A percentile compares a stretch with the other conserved stretches of the same genome.
These are phyloP conservation scores for Hololepta plana DNA, from an alignment of 2,888 invertebrate genomes.

Conservation along the genomic window DNA sequence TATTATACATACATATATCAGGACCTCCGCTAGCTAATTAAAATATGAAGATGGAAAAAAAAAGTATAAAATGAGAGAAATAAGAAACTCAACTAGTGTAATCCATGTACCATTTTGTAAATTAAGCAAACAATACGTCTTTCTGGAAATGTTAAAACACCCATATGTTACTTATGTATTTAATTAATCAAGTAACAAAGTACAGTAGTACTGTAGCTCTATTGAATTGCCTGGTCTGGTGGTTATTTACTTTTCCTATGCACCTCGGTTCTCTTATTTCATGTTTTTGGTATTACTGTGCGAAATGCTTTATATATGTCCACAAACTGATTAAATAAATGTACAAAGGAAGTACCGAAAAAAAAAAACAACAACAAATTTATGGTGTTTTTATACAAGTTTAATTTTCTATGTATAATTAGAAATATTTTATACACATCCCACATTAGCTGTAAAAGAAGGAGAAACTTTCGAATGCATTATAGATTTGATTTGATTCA, in stretches of 20 bases:
- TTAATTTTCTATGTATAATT: conserved; percentile 29
- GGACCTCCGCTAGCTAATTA: conserved; percentile 23
- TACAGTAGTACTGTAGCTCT: conserved; percentile 19
- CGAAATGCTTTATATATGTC: conserved; percentile 37
- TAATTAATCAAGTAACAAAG: conserved; percentile 18
- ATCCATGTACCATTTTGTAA: conserved; percentile 31
- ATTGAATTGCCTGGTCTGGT: conserved; percentile 21
- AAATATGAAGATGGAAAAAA: too few species aligned
- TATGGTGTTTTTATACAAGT: conserved; percentile 30
- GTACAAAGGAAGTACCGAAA: conserved; percentile 34
- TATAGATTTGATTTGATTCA: too few species aligned
- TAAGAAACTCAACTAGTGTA: conserved; percentile 23
- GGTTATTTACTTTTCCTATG: conserved; percentile 19
- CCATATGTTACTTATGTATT: conserved; percentile 30
- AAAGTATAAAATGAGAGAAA: too few species aligned
- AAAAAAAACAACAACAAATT: too few species aligned
- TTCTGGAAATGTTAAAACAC: conserved; percentile 31
- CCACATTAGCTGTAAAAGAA: too few species aligned
- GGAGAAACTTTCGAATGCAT: too few species aligned
- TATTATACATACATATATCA: too few species aligned
- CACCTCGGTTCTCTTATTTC: conserved; percentile 27
- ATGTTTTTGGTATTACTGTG: conserved; percentile 33
- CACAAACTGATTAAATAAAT: conserved; percentile 34
- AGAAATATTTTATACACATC: conserved; percentile 9
- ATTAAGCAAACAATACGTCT: conserved; percentile 28